Evolutionary conservation across 2,888 invertebrate species (phyloP), one percentile per base, ranked within the genome.

Genomic region (Antitype chi): DNA sequence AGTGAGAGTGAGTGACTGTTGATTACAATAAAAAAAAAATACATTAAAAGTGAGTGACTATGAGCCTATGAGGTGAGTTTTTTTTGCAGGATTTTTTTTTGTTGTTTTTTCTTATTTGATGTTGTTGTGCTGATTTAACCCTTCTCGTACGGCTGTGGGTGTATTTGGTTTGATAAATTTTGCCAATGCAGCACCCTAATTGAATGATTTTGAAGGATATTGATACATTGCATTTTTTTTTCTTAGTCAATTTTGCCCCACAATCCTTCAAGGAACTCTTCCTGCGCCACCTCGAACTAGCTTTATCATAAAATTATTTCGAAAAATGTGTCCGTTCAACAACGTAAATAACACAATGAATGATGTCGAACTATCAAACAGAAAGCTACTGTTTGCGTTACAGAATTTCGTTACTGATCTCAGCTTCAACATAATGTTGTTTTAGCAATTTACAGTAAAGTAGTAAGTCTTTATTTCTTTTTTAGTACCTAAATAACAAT

Each of bases 81-180:
- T 60, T 49, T 67, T 43, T 53, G 3, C 20, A 64, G 55, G n/a
- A 32, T 32, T 15, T 70, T 23, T 49, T 43, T 59, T 59, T 70
- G 52, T 70, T 52, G 32, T 68, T 20, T 23, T 15, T 57, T 17
- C 6, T 23, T 62, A 15, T 63, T 55, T n/a, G 20, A 25, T 43
- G 38, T 47, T 47, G 4, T 43, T 43, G 53, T 63, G 52, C 15
- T 28, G 23, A 28, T 68, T 82, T 81, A 85, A 81, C 82, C 85
- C 82, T 85, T 82, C 32, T 76, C 66, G 20, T 76, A 47, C 28
- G 69, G 70, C 32, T 80, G 15, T 20, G 6, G 8, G 43, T 23
- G 13, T 55, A 15, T 32, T 8, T 23, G 4, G 23, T 53, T 57
- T 32, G 0, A 15, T 74, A 5, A 8, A 20, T n/a, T 47, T 47